Percentiles rank a stretch among this genome's conserved stretches.
These are phyloP conservation scores for Ovibos moschatus DNA, from an alignment of 2,113 vertebrate species.

Conservation along the genomic window DNA sequence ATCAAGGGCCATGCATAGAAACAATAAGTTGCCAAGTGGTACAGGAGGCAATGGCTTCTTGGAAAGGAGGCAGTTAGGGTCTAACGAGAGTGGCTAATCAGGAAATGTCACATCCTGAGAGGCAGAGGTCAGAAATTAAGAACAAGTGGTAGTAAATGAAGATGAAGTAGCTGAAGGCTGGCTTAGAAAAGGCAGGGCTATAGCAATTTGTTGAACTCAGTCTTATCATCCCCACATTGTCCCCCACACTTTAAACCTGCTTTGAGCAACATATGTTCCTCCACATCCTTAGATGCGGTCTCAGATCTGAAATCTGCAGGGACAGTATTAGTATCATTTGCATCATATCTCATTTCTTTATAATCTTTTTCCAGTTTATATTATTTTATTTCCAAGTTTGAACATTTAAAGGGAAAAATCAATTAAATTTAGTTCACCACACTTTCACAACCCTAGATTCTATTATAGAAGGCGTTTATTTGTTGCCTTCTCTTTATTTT, in stretches of 20 bases:
- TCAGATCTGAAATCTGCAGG: not conserved
- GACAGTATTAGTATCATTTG: not conserved
- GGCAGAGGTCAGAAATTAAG: not conserved
- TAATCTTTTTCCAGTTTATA: not conserved
- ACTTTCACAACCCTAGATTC: not conserved
- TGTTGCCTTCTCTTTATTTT: constrained; percentile 13
- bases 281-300: not conserved
- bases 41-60: not conserved
- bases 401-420: constrained; percentile 16
- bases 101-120: not conserved
- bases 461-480: not conserved
- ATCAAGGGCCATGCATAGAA: not conserved
- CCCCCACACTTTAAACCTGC: not conserved
- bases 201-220: not conserved
- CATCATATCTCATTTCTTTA: not conserved
- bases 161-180: not conserved
- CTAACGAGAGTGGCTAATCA: not conserved
- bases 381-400: not conserved
- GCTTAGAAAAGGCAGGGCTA: not conserved
- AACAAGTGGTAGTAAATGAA: not conserved
- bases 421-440: not conserved
- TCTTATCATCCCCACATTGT: not conserved
- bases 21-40: not conserved
- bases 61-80: not conserved
- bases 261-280: not conserved